Conservation (phyloP, 2,888 invertebrate species). For the Neoaliturus tenellus region DNA sequence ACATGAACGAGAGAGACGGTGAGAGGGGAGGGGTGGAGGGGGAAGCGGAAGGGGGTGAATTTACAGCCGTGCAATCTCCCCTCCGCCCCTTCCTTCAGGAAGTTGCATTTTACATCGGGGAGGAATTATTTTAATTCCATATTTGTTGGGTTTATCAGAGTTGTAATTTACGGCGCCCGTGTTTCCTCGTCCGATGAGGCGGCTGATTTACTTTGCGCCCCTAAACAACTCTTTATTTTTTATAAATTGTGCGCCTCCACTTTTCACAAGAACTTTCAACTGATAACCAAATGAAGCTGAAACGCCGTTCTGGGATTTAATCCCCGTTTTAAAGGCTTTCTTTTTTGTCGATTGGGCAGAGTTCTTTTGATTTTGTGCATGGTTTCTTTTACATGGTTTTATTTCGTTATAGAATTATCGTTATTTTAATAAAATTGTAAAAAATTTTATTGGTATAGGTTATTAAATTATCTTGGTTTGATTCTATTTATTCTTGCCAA, state of each 20-base stretch:
- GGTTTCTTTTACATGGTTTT: too few relatives aligned
- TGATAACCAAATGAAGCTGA: slow-evolving; percentile 45
- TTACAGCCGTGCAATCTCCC: slow-evolving; percentile 63
- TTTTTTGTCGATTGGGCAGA: neutral
- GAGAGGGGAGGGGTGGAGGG: slow-evolving; percentile 55
- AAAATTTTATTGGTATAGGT: too few relatives aligned
- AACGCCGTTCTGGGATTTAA: slow-evolving; percentile 31
- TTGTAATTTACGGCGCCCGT: slow-evolving; percentile 55
- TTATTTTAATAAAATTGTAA: too few relatives aligned
- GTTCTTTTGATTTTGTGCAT: neutral
- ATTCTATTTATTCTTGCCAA: too few relatives aligned
- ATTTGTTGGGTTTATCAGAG: slow-evolving; percentile 64
- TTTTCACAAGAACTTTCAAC: slow-evolving; percentile 38
- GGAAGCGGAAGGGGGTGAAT: slow-evolving; percentile 61
- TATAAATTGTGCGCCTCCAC: slow-evolving; percentile 44
- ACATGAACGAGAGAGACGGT: slow-evolving; percentile 55
- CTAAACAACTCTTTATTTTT: slow-evolving; percentile 55
- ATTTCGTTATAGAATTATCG: too few relatives aligned
- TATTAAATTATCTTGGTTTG: too few relatives aligned
- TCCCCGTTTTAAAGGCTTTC: neutral
- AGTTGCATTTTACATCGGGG: slow-evolving; percentile 64
- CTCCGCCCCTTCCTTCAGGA: slow-evolving; percentile 62
- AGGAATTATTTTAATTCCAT: slow-evolving; percentile 65
- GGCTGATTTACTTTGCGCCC: slow-evolving; percentile 47
- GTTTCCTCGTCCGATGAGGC: slow-evolving; percentile 48